Evolutionary conservation across 2,113 vertebrate species (phyloP).

Genomic region (Limnothrissa miodon): DNA sequence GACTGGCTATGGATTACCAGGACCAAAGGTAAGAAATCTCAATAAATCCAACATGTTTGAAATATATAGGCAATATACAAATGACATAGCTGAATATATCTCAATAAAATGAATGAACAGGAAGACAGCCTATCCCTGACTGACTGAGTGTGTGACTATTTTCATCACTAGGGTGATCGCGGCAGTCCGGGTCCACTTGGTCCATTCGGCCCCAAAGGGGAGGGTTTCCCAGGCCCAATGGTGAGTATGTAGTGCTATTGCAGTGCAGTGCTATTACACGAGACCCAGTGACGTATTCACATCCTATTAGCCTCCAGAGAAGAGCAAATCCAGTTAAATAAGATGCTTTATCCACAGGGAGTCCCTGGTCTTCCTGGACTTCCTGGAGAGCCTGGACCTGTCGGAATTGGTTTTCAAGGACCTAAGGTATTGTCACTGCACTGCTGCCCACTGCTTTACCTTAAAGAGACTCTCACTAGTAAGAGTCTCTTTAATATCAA

Average conservation of each 20-base stretch:
- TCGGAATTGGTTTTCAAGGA: constrained; percentile 82
- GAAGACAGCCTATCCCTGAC: background rate
- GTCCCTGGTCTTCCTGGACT: constrained; percentile 78
- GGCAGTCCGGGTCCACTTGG: constrained; percentile 76
- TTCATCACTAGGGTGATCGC: constrained; percentile 76
- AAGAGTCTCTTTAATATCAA: background rate
- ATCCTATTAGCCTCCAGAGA: background rate
- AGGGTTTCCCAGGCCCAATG: constrained; percentile 78
- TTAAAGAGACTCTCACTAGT: no score
- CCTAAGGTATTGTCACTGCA: constrained; percentile 73
- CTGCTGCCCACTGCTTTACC: background rate
- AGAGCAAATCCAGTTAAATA: background rate
- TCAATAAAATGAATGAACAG: background rate
- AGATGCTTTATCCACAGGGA: constrained; percentile 65
- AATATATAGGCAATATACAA: background rate
- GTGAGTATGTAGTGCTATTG: constrained; percentile 60
- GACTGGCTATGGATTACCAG: constrained; percentile 83
- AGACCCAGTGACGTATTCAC: background rate
- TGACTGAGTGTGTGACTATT: background rate
- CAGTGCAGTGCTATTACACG: background rate
- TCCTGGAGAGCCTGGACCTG: constrained; percentile 77
- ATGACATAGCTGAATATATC: background rate
- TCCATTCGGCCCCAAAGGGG: constrained; percentile 82
- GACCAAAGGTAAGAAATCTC: constrained; percentile 77
- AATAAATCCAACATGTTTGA: background rate